phyloP scores from a whole-genome alignment of 2,797 vertebrate genomes.

The Syngnathus rostellatus region DNA sequence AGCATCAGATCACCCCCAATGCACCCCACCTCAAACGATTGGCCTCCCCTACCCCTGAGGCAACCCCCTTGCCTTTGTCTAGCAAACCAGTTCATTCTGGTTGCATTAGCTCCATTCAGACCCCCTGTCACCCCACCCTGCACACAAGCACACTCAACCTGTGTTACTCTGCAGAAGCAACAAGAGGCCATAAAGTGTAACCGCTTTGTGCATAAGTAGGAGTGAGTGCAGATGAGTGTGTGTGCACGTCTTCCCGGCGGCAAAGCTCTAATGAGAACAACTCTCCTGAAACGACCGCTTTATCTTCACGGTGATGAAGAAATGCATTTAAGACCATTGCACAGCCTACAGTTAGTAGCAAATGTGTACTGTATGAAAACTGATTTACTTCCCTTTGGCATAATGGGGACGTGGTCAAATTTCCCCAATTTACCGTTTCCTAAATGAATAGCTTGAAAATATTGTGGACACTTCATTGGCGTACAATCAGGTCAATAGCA shows the following conservation, averaged over 20 bases:
- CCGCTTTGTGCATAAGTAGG: neutral
- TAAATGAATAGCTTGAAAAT: neutral
- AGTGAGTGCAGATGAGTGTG: neutral
- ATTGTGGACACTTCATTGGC: neutral
- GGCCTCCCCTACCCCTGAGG: constrained; percentile 14
- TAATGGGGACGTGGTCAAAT: neutral
- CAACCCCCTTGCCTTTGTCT: constrained; percentile 36
- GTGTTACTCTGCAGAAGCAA: neutral
- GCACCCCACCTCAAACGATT: constrained; percentile 3
- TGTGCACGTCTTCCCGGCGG: neutral
- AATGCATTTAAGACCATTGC: neutral
- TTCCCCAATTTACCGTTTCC: neutral
- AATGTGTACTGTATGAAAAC: neutral
- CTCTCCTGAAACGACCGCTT: neutral
- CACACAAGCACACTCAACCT: constrained; percentile 18
- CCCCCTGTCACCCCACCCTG: constrained; percentile 11
- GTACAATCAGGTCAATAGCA: neutral
- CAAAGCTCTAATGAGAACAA: neutral
- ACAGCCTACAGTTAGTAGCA: neutral
- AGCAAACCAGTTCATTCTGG: constrained; percentile 47
- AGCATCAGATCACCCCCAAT: neutral
- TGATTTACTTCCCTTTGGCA: neutral
- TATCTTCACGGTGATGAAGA: neutral
- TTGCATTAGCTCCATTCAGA: constrained; percentile 34
- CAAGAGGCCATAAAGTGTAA: constrained; percentile 3